phyloP scores from a whole-genome alignment of 2,888 invertebrate species.

The Drosophila villosipedis region DNA sequence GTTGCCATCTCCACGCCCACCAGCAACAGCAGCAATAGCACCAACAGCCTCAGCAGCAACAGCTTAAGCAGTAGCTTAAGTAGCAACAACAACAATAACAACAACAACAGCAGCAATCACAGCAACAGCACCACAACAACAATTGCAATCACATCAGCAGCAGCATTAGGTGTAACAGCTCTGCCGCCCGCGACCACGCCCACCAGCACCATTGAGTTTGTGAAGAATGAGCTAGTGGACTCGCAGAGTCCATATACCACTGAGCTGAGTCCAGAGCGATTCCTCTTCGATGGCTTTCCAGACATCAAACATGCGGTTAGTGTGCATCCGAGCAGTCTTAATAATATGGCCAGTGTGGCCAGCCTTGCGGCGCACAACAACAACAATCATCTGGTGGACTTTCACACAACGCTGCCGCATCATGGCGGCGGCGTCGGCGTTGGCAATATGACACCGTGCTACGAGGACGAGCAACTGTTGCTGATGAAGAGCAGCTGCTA shows the following conservation, averaged over 20 bases:
- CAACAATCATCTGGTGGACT: slow-evolving; percentile 72
- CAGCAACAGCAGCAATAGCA: slow-evolving; percentile 54
- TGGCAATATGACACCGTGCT: slow-evolving; percentile 76
- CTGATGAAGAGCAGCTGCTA: slow-evolving; percentile 82
- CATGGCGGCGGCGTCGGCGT: slow-evolving; percentile 62
- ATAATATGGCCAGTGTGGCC: slow-evolving; percentile 67
- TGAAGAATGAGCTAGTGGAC: slow-evolving; percentile 84
- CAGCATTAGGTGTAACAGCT: slow-evolving; percentile 7
- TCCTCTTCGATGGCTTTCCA: slow-evolving; percentile 84
- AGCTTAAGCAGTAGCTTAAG: slow-evolving; percentile 13
- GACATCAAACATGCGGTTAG: slow-evolving; percentile 84
- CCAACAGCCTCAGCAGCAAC: slow-evolving; percentile 25
- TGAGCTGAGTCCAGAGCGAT: slow-evolving; percentile 84
- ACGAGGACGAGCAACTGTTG: slow-evolving; percentile 81
- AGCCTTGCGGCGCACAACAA: slow-evolving; percentile 59
- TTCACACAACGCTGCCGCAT: slow-evolving; percentile 59
- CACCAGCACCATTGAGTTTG: slow-evolving; percentile 83
- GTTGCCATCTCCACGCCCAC: slow-evolving; percentile 49
- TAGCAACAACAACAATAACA: slow-evolving; percentile 31
- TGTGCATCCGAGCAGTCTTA: slow-evolving; percentile 74
- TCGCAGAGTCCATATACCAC: slow-evolving; percentile 85
- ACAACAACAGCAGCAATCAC: slow-evolving; percentile 10
- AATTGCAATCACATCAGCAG: slow-evolving; percentile 13
- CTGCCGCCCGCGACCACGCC: slow-evolving; percentile 63
- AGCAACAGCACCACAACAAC: slow-evolving; percentile 16